Evolutionary conservation across 2,797 vertebrate species (phyloP), one percentile per base, ranked within the genome.

Genomic region (Coracias cyanogaster): DNA sequence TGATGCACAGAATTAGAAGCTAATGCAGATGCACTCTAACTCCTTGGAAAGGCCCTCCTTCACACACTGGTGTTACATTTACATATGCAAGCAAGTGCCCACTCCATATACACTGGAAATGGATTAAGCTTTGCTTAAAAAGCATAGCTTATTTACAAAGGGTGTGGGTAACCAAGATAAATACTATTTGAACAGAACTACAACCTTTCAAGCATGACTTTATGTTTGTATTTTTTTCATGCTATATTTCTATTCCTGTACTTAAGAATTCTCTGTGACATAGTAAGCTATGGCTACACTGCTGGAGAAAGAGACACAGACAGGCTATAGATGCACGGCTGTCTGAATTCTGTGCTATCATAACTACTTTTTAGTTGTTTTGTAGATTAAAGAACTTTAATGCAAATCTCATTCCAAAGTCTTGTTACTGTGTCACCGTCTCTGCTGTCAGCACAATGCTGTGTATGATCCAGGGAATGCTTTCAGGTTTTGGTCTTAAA

Each of bases 71-170:
- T 60, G 29, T 46, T 81, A 33, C 6, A 15, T 54, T 71, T 71
- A 37, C 25, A 41, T 66, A 6, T 24, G 37, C 45, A 60, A 84
- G 33, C 15, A 82, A 65, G 29, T 65, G 22, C 21, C 43, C 39
- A 51, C 28, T n/a, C 17, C 79, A 86, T 19, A 65, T 72, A 62
- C 25, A 39, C 33, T 77, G 45, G 18, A 37, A 86, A 87, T 52
- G 39, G 66, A 70, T 84, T 72, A 87, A 88, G 3, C n/a, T 19
- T 61, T 57, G 25, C 54, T 78, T 78, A 66, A 94, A 54, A 86
- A 71, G 58, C 66, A 49, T 3, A 91, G 21, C 24, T 72, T 95
- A 28, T 91, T 91, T 93, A 73, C 62, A 91, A 82, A 93, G 60
- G 61, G 58, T 86, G 62, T 58, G 49, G 22, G 35, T 54, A 72